These are phyloP conservation scores for Protonibea diacanthus DNA, from an alignment of 2,797 vertebrate species.

Conservation along the genomic window DNA sequence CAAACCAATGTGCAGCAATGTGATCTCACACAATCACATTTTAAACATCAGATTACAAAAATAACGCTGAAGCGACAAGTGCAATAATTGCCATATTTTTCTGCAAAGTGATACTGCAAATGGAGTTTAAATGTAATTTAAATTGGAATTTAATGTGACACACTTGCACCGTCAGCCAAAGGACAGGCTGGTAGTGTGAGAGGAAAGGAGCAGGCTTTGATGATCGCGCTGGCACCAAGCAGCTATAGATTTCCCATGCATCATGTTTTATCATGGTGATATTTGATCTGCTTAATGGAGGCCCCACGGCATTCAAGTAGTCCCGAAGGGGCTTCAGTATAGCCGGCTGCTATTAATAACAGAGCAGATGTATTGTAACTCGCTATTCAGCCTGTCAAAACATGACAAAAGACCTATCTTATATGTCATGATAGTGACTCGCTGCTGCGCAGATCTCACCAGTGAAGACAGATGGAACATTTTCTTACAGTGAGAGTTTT, in stretches of 20 bases:
- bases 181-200: slow-evolving; percentile 20
- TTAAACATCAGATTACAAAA: slow-evolving; percentile 9
- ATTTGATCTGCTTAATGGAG: slow-evolving; percentile 60
- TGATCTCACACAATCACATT: background rate
- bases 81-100: slow-evolving; percentile 16
- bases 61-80: background rate
- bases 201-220: slow-evolving; percentile 26
- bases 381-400: slow-evolving; percentile 20
- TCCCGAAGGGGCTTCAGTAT: background rate
- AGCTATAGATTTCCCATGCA: slow-evolving; percentile 46
- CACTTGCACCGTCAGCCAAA: slow-evolving; percentile 8
- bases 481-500: slow-evolving; percentile 10
- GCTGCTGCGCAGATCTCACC: background rate
- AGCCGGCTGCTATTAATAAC: slow-evolving; percentile 42
- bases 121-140: slow-evolving; percentile 32
- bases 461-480: slow-evolving; percentile 7
- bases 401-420: background rate
- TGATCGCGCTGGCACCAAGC: slow-evolving; percentile 24
- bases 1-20: background rate
- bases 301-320: background rate
- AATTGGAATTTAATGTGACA: slow-evolving; percentile 31
- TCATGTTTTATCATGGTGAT: slow-evolving; percentile 46
- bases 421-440: slow-evolving; percentile 15
- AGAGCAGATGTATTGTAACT: slow-evolving; percentile 22
- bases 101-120: slow-evolving; percentile 26